phyloP scores from a whole-genome alignment of 53 echinoderm and acorn worm genomes.

The Antedon mediterranea region DNA sequence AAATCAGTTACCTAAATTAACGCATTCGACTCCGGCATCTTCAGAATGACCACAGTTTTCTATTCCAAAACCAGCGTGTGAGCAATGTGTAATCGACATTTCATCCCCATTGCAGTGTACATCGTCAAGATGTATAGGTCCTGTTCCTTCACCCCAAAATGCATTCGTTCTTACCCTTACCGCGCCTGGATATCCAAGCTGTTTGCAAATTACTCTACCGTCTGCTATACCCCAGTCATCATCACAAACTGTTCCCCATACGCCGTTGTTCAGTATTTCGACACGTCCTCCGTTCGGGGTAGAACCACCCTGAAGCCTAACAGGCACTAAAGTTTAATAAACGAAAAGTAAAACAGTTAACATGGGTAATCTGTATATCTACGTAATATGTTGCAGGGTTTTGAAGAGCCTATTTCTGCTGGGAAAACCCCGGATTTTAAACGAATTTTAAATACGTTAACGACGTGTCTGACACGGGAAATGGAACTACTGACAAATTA shows the following conservation, averaged over 20 bases:
- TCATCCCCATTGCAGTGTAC: conserved; percentile 19
- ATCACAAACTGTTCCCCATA: conserved; percentile 53
- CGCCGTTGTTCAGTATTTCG: conserved; percentile 24
- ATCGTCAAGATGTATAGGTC: conserved; percentile 20
- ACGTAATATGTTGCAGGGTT: no score
- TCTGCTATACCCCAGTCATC: conserved; percentile 28
- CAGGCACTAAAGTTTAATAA: neutral
- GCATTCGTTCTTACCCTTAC: neutral
- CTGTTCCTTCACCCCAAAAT: conserved; percentile 32
- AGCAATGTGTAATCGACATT: neutral
- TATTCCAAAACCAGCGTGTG: neutral
- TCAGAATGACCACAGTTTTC: neutral
- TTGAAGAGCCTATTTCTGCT: no score
- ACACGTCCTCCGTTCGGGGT: conserved; percentile 17
- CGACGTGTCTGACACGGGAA: no score
- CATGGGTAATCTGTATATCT: no score
- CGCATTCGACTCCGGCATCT: neutral
- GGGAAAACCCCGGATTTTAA: no score
- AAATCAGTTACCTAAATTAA: neutral
- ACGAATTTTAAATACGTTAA: no score
- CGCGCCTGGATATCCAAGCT: conserved; percentile 27
- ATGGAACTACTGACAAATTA: no score
- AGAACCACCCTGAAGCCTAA: conserved; percentile 4
- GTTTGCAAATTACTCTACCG: conserved; percentile 33
- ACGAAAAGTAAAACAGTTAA: no score